phyloP scores from a whole-genome alignment of 2,797 vertebrate species.

The Notolabrus celidotus region DNA sequence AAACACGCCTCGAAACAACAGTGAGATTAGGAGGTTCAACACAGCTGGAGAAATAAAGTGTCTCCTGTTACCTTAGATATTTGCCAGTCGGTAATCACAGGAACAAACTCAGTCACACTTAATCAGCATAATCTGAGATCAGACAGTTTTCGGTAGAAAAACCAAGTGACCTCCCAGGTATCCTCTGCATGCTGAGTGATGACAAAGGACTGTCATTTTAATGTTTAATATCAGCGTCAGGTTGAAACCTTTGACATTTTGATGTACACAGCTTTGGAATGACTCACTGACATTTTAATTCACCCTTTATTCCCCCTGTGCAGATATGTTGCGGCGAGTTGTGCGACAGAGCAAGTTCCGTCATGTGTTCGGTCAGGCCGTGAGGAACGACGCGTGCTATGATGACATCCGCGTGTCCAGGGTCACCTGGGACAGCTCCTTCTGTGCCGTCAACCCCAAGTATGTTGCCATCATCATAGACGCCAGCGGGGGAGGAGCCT shows the following conservation, averaged over 20 bases:
- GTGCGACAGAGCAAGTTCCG: slow-evolving; percentile 99
- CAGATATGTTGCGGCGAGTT: slow-evolving; percentile 98
- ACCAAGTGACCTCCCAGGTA: slow-evolving; percentile 3
- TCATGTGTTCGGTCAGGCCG: slow-evolving; percentile 96
- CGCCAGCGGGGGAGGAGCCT: slow-evolving; percentile 96
- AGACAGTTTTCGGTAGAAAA: slow-evolving; percentile 21
- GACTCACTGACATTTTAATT: too few species aligned
- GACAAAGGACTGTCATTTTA: slow-evolving; percentile 14
- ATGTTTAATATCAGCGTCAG: not conserved
- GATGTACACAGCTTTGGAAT: too few species aligned
- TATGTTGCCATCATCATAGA: slow-evolving; percentile 98
- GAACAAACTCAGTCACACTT: slow-evolving; percentile 35
- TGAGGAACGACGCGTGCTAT: slow-evolving; percentile 98
- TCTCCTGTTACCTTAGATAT: slow-evolving; percentile 12
- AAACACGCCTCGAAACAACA: not conserved
- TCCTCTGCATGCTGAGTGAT: not conserved
- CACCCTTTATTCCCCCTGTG: not conserved
- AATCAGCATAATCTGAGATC: slow-evolving; percentile 30
- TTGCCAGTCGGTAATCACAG: slow-evolving; percentile 15
- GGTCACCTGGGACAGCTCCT: slow-evolving; percentile 98
- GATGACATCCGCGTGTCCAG: slow-evolving; percentile 98
- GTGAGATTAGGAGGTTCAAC: slow-evolving; percentile 14
- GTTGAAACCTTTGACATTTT: not conserved
- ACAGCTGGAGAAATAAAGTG: slow-evolving; percentile 2
- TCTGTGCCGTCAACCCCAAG: slow-evolving; percentile 97